Conservation (phyloP, 2,888 invertebrate genomes). For the Patella depressa region DNA sequence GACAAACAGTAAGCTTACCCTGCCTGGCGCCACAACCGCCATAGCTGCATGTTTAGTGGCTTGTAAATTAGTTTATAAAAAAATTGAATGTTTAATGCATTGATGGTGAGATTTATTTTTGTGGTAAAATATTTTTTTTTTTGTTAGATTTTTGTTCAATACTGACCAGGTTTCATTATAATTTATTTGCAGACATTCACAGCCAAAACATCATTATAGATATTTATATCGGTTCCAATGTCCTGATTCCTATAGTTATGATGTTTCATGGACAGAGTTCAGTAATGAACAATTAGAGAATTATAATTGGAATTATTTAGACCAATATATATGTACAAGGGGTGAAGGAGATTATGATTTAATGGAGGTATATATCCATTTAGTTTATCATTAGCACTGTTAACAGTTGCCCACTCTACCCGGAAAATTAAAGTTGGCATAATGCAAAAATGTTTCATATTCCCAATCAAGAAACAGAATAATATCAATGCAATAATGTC, state of each 20-base stretch:
- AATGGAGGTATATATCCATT: conserved; percentile 79
- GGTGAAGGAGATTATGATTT: conserved; percentile 88
- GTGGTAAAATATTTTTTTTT: background rate
- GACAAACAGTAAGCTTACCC: no score
- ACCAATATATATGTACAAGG: conserved; percentile 94
- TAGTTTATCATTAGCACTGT: background rate
- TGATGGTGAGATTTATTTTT: background rate
- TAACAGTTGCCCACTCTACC: no score
- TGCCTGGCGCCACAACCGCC: no score
- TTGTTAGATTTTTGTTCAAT: background rate
- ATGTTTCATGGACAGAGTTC: conserved; percentile 94
- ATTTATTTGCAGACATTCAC: conserved; percentile 83
- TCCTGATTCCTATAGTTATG: conserved; percentile 77
- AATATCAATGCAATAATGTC: no score
- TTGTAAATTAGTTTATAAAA: no score
- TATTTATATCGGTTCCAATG: conserved; percentile 71
- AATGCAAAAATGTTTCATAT: no score
- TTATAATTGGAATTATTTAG: conserved; percentile 98
- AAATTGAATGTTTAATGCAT: background rate
- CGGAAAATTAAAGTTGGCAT: no score
- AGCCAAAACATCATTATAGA: conserved; percentile 89
- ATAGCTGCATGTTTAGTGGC: no score
- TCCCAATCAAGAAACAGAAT: no score
- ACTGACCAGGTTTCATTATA: background rate
- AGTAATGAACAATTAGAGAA: conserved; percentile 94